Conservation (phyloP, 2,113 vertebrate species). For the Notothenia rossii region DNA sequence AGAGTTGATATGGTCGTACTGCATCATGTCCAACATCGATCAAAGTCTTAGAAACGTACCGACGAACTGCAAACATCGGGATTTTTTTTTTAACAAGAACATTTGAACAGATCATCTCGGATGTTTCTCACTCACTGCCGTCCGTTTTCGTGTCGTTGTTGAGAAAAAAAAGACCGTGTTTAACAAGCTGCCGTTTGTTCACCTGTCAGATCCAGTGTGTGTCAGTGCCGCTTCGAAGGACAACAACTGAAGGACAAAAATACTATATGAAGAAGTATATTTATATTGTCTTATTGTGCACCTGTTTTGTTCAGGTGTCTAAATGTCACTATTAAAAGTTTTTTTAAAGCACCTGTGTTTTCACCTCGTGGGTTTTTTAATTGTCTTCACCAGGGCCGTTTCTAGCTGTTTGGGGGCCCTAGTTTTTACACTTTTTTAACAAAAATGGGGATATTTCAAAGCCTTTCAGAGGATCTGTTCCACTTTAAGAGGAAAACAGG, state of each 20-base stretch:
- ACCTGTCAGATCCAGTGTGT: constrained; percentile 52
- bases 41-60: constrained; percentile 44
- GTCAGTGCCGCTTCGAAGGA: constrained; percentile 51
- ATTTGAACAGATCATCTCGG: neutral
- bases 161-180: neutral
- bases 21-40: constrained; percentile 45
- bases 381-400: neutral
- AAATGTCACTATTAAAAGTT: constrained; percentile 85
- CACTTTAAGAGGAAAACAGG: too few species aligned
- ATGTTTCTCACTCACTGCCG: neutral
- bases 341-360: constrained; percentile 75
- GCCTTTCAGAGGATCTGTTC: too few species aligned
- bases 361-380: neutral
- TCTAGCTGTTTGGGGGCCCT: too few species aligned
- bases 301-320: constrained; percentile 86
- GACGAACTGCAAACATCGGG: neutral
- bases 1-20: constrained; percentile 31
- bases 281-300: constrained; percentile 81
- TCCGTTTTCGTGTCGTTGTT: constrained; percentile 29
- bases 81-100: neutral
- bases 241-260: constrained; percentile 39
- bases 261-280: constrained; percentile 77
- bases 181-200: neutral
- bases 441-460: too few species aligned
- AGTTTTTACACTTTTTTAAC: too few species aligned